Conservation (phyloP, 2,888 invertebrate species). For the Aromia moschata region DNA sequence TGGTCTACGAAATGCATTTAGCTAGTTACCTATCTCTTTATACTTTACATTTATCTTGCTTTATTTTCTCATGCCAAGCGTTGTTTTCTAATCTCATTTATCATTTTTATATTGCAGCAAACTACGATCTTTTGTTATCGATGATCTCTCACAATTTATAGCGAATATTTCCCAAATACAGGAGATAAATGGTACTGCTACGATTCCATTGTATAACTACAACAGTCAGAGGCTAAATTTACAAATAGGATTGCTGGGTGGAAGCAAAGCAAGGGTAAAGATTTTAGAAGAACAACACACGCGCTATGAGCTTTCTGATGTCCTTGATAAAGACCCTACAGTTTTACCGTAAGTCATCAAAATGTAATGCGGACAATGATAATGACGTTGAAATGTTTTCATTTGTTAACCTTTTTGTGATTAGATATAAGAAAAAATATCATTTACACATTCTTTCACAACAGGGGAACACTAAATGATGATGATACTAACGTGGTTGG, state of each 20-base stretch:
- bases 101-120: too few relatives aligned
- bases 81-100: too few relatives aligned
- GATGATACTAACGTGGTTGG: too few relatives aligned
- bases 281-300: slow-evolving; percentile 13
- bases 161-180: not conserved
- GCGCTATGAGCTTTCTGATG: slow-evolving; percentile 15
- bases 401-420: too few relatives aligned
- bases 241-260: slow-evolving; percentile 2
- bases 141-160: not conserved
- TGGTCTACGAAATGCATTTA: too few relatives aligned
- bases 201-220: slow-evolving; percentile 6
- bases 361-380: not conserved
- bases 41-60: too few relatives aligned
- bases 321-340: slow-evolving; percentile 10
- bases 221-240: slow-evolving; percentile 7
- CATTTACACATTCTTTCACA: too few relatives aligned
- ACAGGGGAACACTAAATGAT: too few relatives aligned
- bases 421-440: too few relatives aligned
- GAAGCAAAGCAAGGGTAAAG: slow-evolving; percentile 10
- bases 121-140: too few relatives aligned
- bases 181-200: not conserved
- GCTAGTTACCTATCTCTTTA: too few relatives aligned
- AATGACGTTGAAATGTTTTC: not conserved
- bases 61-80: too few relatives aligned
- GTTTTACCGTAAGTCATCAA: not conserved